phyloP scores from a whole-genome alignment of 2,797 vertebrate genomes.

The Lagorchestes hirsutus region DNA sequence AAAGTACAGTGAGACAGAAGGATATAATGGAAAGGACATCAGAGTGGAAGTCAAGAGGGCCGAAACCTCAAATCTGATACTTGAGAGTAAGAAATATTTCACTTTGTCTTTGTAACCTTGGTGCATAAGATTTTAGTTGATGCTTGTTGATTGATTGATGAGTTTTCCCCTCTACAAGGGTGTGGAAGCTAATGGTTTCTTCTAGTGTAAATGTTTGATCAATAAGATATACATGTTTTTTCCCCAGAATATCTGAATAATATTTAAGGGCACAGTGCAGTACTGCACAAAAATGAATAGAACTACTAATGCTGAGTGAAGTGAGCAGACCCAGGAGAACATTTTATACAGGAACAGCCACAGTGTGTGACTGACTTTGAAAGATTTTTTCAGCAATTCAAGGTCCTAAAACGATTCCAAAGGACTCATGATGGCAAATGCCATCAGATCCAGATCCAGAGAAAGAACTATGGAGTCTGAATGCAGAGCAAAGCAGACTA shows the following conservation, averaged over 20 bases:
- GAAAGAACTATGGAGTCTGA: too few relatives aligned
- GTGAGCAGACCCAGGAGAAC: too few relatives aligned
- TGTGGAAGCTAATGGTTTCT: not conserved
- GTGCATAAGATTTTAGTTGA: not conserved
- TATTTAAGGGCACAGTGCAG: too few relatives aligned
- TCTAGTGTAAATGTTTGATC: not conserved
- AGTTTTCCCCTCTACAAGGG: not conserved
- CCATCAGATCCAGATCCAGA: too few relatives aligned
- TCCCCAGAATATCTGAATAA: not conserved
- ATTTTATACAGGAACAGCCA: too few relatives aligned
- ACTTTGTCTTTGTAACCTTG: not conserved
- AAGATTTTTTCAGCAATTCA: too few relatives aligned
- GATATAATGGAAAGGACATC: not conserved
- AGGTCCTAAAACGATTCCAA: too few relatives aligned
- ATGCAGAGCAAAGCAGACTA: too few relatives aligned
- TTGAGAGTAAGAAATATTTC: not conserved
- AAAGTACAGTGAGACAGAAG: not conserved
- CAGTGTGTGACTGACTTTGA: too few relatives aligned
- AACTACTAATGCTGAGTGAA: too few relatives aligned
- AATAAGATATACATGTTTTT: not conserved
- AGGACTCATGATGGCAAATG: too few relatives aligned
- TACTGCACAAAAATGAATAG: too few relatives aligned
- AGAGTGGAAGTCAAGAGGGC: not conserved
- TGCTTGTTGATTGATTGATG: not conserved
- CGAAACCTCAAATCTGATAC: not conserved